Evolutionary conservation across 2,113 vertebrate genomes (phyloP), one percentile per base, ranked within the genome.

Genomic region (Noturus placidus): DNA sequence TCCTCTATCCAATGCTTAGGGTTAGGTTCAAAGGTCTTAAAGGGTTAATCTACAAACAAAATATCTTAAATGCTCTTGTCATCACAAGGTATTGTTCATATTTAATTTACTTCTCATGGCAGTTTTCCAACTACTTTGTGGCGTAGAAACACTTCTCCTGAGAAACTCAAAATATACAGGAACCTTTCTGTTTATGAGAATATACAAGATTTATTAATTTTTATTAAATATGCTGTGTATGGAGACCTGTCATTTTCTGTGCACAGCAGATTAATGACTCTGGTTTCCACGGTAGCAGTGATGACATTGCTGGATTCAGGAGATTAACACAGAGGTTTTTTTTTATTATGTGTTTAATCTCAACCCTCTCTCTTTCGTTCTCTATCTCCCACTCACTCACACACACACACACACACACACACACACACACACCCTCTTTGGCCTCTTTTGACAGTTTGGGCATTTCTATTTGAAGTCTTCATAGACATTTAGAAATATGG

Each of bases 291-390:
- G 56, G 69, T 42, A 82, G 56, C 80, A 87, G 27, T 69, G 20
- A 50, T 61, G 35, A 54, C 65, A 85, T 52, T 61, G 35, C 35
- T 56, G 57, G 25, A 85, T 82, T 85, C 77, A 82, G 35, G 57
- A 82, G 76, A 87, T 85, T 89, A 87, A 85, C 77, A 57, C 30
- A 9, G 6, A 33, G 20, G 63, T 20, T 87, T 80, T 46, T 46
- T 85, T 25, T 80, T 56, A 76, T 87, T 54, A 81, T 46, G 2
- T 5, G 33, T 67, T 80, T 54, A 38, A 2, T 74, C 46, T 81
- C 63, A 61, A 20, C 20, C 59, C 42, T 69, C 63, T 67, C 10
- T 14, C 30, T 69, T 1, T 10, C 88, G 13, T 56, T 74, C 33
- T 10, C 84, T 20, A 0, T 22, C 57, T 8, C 57, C 5, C 56